Evolutionary conservation across 2,113 vertebrate genomes (phyloP), one percentile per base, ranked within the genome.

Genomic region (Leptocoma aspasia): DNA sequence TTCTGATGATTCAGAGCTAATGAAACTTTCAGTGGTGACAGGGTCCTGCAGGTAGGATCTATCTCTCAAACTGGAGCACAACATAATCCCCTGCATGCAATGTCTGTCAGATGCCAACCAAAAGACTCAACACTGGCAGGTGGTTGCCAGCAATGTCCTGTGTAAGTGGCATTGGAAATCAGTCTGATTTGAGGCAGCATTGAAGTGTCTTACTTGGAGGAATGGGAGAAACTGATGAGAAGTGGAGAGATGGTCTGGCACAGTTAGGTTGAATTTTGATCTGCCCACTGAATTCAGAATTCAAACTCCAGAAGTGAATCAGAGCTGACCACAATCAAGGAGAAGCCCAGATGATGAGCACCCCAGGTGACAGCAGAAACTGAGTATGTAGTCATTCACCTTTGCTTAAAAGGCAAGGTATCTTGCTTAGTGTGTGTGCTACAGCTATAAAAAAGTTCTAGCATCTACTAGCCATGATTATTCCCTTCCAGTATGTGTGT

Each of bases 1-100:
- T 78, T 93, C 61, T 77, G 72, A 71, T 82, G 71, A 94, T 86
- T 94, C 85, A 93, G 85, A 88, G 52, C 50, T 89, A 85, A 79
- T 47, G 52, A 83, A 92, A 86, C 14, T 76, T 78, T 60, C 87
- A 71, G 73, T 68, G 52, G 35, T 70, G 76, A 35, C 33, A n/a
- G 61, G 50, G 79, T 94, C 79, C 87, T 83, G 66, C 90, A 85
- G 71, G 35, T 64, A 77, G 35, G 15, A 54, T 64, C 56, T 57
- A 2, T n/a, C 64, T 90, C 83, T 71, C 39, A 59, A 59, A 50
- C 35, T 44, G 39, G 56, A 83, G 49, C 47, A 81, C 39, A 86
- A 30, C 39, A 63, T 39, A 77, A 44, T 27, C 11, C 47, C 44
- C 64, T 4, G 1, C 21, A 81, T 39, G 44, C 82, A 66, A 1